These are phyloP conservation scores for Drosophila tani DNA, from an alignment of 1,140 invertebrate species.

Conservation along the genomic window DNA sequence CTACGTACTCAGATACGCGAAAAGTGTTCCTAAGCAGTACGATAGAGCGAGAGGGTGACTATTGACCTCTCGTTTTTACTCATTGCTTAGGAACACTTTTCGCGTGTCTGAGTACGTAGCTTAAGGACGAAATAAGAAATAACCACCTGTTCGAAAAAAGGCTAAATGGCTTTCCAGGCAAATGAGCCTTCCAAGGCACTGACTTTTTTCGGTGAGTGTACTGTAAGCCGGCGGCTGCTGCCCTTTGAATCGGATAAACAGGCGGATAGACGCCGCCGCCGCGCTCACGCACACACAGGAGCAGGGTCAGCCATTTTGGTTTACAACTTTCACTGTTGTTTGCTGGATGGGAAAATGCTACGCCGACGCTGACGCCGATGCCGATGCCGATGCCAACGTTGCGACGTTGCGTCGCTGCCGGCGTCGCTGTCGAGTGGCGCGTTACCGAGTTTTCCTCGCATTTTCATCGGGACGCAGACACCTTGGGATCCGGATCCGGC, in stretches of 20 bases:
- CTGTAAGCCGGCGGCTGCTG: conserved; percentile 40
- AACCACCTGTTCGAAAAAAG: too few species aligned
- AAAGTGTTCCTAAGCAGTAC: too few species aligned
- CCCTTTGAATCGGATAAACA: conserved; percentile 32
- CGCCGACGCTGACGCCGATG: conserved; percentile 22
- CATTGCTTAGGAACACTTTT: too few species aligned
- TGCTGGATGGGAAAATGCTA: conserved; percentile 51
- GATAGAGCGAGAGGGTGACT: too few species aligned
- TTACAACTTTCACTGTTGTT: conserved; percentile 67
- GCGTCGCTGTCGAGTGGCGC: conserved; percentile 13
- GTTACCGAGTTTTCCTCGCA: conserved; percentile 66
- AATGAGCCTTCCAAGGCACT: background rate
- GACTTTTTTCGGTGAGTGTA: conserved; percentile 40
- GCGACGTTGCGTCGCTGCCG: conserved; percentile 15
- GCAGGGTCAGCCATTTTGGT: conserved; percentile 59
- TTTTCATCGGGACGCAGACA: conserved; percentile 71
- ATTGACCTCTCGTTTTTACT: too few species aligned
- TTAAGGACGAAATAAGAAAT: background rate
- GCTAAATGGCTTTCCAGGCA: too few species aligned
- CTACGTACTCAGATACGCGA: too few species aligned
- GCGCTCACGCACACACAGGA: conserved; percentile 23
- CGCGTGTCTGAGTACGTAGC: background rate
- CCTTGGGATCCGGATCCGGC: conserved; percentile 58
- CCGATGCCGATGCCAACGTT: conserved; percentile 5
- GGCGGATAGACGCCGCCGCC: conserved; percentile 64